phyloP scores from a whole-genome alignment of 1,140 invertebrate genomes.

The Gryon sp. region DNA sequence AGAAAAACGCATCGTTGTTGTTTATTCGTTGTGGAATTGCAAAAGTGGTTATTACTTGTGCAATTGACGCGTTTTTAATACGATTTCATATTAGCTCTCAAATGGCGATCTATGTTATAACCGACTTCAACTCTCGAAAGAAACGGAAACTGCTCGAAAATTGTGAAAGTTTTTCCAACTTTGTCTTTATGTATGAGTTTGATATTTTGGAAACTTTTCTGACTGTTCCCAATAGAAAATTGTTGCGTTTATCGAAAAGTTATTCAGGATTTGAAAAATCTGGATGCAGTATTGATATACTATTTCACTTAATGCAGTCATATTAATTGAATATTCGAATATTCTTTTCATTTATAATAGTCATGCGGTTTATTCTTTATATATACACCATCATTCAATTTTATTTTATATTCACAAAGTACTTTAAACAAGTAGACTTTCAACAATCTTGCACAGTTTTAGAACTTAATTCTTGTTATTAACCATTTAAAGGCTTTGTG shows the following conservation, averaged over 20 bases:
- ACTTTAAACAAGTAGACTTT: too few species aligned
- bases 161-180: conserved; percentile 63
- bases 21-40: background rate
- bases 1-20: background rate
- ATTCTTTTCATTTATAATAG: too few species aligned
- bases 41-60: background rate
- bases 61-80: conserved; percentile 47
- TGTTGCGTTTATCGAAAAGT: conserved; percentile 62
- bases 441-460: too few species aligned
- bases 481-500: too few species aligned
- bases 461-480: too few species aligned
- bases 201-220: conserved; percentile 57
- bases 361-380: too few species aligned
- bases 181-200: conserved; percentile 60
- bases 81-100: too few species aligned
- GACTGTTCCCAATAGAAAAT: conserved; percentile 59
- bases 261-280: conserved; percentile 57
- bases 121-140: conserved; percentile 17
- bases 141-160: conserved; percentile 57
- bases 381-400: too few species aligned
- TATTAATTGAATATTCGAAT: background rate
- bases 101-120: conserved; percentile 39
- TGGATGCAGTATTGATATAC: conserved; percentile 19
- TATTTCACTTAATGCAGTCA: conserved; percentile 10
- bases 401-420: too few species aligned